Evolutionary conservation across 92 coral and sea anemone species (phyloP), one percentile per base, ranked within the genome.

Genomic region (Phenganax stokvisi): DNA sequence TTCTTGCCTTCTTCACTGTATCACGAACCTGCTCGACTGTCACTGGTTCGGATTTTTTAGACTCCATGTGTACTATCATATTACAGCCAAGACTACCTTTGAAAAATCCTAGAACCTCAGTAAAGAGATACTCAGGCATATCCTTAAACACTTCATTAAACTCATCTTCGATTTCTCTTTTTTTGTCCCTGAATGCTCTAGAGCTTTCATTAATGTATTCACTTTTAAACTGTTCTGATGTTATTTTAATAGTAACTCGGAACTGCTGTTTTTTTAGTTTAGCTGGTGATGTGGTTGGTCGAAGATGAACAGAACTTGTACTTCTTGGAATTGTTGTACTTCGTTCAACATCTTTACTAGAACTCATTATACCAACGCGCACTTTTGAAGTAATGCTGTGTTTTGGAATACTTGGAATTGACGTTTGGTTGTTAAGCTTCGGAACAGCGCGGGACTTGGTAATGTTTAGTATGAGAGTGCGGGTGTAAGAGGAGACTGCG

Each of bases 11-110:
- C 1, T 10, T 27, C 54, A 79, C 0, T 9, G n/a, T 29, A 51
- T 64, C 20, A 20, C 47, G 13, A 6, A 79, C 27, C 65, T 15
- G 27, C 11, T 47, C 61, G 12, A 15, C 25, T 57, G 54, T 20
- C n/a, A 65, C 83, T 20, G 74, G 60, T 15, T 16, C 13, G 9
- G 72, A 30, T 9, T 62, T 47, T 47, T 51, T 51, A 13, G 83
- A 63, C 51, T 63, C 25, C 3, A 55, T 51, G 63, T 60, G 68
- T 64, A 79, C 51, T 20, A 68, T 25, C 12, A 79, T 73, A 12
- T 63, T 61, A 65, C 83, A 79, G 6, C 72, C 83, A 37, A 79
- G 28, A 54, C 83, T 79, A 44, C 83, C 83, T 13, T 62, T 54
- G 56, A 65, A 79, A 51, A 79, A 79, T 13, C 62, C 2, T 20